Conservation (phyloP, 2,797 vertebrate species). For the Menidia menidia region DNA sequence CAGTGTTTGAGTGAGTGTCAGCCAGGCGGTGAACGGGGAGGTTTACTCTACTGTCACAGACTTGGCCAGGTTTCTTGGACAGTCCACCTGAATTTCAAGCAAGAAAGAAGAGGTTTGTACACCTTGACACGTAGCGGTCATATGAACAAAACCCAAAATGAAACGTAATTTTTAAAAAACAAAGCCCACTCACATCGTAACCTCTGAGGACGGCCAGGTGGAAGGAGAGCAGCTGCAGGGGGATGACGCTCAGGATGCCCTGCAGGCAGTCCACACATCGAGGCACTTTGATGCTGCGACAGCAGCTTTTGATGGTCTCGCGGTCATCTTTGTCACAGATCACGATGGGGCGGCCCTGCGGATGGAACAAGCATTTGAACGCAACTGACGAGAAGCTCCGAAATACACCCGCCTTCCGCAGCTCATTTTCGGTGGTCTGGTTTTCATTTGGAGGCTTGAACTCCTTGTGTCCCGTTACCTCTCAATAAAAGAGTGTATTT, state of each 20-base stretch:
- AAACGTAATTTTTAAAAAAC: conserved; percentile 1
- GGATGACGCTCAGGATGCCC: conserved; percentile 96
- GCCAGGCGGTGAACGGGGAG: conserved; percentile 24
- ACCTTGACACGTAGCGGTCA: no score
- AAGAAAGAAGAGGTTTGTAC: conserved; percentile 13
- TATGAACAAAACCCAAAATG: conserved; percentile 12
- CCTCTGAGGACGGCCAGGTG: conserved; percentile 96
- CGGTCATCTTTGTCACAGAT: conserved; percentile 96
- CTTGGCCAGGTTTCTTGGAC: conserved; percentile 98
- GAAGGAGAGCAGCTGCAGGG: conserved; percentile 96
- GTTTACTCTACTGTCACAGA: conserved; percentile 96
- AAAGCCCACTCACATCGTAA: conserved; percentile 88
- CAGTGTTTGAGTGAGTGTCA: conserved; percentile 26
- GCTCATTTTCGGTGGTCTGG: conserved; percentile 20
- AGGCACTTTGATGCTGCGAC: conserved; percentile 94
- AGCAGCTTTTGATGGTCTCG: conserved; percentile 93
- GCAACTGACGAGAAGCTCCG: neutral
- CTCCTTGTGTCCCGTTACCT: neutral
- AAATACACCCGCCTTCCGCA: neutral
- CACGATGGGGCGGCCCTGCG: conserved; percentile 94
- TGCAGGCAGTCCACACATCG: conserved; percentile 97
- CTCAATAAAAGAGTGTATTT: neutral
- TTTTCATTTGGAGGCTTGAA: neutral
- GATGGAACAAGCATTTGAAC: conserved; percentile 14
- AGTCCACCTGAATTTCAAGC: conserved; percentile 90